These are phyloP conservation scores for Percopsis transmontana DNA, from an alignment of 2,113 vertebrate species.

Conservation along the genomic window DNA sequence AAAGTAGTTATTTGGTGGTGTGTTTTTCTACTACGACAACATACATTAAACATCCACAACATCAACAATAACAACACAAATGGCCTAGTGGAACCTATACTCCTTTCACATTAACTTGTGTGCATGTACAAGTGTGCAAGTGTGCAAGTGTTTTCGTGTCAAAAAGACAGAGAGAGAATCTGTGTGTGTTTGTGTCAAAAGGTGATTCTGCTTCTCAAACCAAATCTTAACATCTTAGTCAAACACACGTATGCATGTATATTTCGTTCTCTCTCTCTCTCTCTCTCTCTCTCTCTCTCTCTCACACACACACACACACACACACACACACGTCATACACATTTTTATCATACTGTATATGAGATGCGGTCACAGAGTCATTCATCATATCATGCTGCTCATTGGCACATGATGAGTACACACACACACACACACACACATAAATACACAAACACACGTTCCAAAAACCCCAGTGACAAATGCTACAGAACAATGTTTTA, in stretches of 20 bases:
- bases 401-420: no score
- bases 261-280: no score
- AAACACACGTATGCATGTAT: no score
- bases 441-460: background rate
- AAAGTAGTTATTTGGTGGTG: background rate
- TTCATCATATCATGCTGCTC: no score
- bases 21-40: background rate
- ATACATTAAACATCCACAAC: background rate
- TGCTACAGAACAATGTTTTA: background rate
- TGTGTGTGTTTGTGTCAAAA: slow-evolving; percentile 10
- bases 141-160: no score
- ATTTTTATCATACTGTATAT: background rate
- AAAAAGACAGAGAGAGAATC: no score
- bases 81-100: no score
- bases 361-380: background rate
- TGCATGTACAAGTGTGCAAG: background rate
- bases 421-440: background rate
- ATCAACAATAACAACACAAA: background rate
- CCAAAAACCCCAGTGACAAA: background rate
- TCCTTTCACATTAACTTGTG: background rate
- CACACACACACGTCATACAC: no score
- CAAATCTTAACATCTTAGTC: no score
- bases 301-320: no score
- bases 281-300: no score
- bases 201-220: no score